Percentiles rank a stretch among this genome's conserved stretches.
Evolutionary conservation across 2,113 vertebrate genomes (phyloP).

Genomic region (Antigone vipio): DNA sequence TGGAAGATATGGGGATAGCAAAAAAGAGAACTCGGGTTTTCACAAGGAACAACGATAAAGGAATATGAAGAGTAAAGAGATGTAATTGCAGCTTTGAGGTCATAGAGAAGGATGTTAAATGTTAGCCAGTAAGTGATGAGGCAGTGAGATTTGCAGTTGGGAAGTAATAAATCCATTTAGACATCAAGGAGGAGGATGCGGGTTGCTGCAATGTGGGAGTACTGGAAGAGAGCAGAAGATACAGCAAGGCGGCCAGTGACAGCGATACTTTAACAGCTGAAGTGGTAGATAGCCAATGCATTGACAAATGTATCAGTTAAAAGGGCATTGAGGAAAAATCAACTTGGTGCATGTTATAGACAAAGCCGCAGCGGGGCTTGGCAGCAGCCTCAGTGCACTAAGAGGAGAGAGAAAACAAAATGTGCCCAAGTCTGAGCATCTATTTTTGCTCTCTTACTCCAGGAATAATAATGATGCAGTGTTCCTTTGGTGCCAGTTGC

Average conservation of each 20-base stretch:
- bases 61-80: not conserved
- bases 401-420: conserved; percentile 9
- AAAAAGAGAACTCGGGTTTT: not conserved
- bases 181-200: not conserved
- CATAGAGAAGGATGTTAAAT: not conserved
- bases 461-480: conserved; percentile 24
- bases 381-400: not conserved
- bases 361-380: not conserved
- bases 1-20: not conserved
- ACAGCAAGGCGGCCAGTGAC: not conserved
- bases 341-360: not conserved
- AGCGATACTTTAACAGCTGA: not conserved
- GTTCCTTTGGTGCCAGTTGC: conserved; percentile 23
- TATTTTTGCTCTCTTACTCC: conserved; percentile 33
- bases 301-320: not conserved
- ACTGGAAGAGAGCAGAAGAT: not conserved
- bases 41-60: not conserved
- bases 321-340: not conserved
- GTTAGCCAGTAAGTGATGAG: not conserved
- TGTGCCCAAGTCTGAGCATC: not conserved
- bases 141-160: not conserved
- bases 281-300: not conserved
- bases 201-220: not conserved
- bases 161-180: not conserved
- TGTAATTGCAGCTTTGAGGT: not conserved